Evolutionary conservation across 2,113 vertebrate species (phyloP).

Genomic region (Harpagus bidentatus): DNA sequence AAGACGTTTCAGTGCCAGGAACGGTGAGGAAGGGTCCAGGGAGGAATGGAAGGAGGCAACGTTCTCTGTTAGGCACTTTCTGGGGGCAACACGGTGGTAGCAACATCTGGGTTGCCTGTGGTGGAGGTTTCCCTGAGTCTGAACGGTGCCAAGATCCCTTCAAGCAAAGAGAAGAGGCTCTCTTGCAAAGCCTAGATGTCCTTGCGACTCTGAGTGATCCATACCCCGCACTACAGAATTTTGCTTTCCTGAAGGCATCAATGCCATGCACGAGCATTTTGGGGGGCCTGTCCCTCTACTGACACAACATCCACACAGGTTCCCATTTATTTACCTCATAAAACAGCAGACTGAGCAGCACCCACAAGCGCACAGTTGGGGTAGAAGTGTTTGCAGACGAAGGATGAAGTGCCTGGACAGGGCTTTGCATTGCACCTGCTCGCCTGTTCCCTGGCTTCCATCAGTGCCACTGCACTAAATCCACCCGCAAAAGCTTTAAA

Average conservation of each 20-base stretch:
- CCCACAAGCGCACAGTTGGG: rapidly evolving
- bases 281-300: neutral
- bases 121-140: rapidly evolving
- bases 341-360: neutral
- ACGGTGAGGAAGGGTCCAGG: neutral
- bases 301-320: neutral
- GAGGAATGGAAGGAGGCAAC: neutral
- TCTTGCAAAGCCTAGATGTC: neutral
- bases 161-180: neutral
- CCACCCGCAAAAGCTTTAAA: neutral
- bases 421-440: slow-evolving; percentile 20
- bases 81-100: neutral
- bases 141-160: neutral
- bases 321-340: neutral
- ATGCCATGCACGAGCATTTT: rapidly evolving
- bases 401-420: neutral
- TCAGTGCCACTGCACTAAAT: slow-evolving; percentile 45
- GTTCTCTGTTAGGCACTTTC: neutral
- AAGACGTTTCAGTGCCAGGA: neutral
- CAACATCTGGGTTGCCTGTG: rapidly evolving
- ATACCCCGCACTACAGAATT: rapidly evolving
- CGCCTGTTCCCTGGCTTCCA: neutral
- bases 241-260: neutral
- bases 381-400: neutral
- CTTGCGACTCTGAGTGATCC: neutral